Conservation (phyloP, 2,113 vertebrate species). For the Eleginops maclovinus region DNA sequence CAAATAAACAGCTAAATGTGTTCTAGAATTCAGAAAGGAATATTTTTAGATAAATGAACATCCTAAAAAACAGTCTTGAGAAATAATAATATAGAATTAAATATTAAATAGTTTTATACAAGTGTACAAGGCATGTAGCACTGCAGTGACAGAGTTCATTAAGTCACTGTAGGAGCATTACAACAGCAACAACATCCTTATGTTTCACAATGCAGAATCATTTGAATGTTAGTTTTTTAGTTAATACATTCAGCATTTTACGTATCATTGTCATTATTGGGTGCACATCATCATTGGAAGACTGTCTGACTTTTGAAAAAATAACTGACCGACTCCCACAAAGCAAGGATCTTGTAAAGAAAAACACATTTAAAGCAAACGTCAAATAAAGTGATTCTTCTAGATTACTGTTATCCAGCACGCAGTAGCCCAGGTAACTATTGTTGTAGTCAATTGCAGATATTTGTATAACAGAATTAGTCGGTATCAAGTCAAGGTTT, state of each 20-base stretch:
- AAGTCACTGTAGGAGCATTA: slow-evolving; percentile 27
- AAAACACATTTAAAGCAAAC: slow-evolving; percentile 14
- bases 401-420: not conserved
- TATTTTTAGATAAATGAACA: slow-evolving; percentile 28
- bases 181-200: slow-evolving; percentile 28
- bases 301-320: slow-evolving; percentile 40
- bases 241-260: slow-evolving; percentile 63
- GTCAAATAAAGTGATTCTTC: slow-evolving; percentile 1
- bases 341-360: slow-evolving; percentile 11
- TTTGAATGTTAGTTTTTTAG: slow-evolving; percentile 26
- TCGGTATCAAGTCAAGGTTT: slow-evolving; percentile 6
- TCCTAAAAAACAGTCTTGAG: slow-evolving; percentile 28
- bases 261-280: slow-evolving; percentile 29
- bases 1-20: slow-evolving; percentile 33
- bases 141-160: slow-evolving; percentile 33
- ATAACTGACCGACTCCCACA: not conserved
- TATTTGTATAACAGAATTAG: slow-evolving; percentile 20
- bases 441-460: not conserved
- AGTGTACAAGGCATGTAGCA: slow-evolving; percentile 57
- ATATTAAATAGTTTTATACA: slow-evolving; percentile 58
- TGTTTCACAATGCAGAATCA: slow-evolving; percentile 12
- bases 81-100: slow-evolving; percentile 51
- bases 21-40: slow-evolving; percentile 30
- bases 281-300: slow-evolving; percentile 64
- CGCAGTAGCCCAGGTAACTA: not conserved